phyloP scores from a whole-genome alignment of 2,113 vertebrate genomes.

The Hemiscyllium ocellatum region DNA sequence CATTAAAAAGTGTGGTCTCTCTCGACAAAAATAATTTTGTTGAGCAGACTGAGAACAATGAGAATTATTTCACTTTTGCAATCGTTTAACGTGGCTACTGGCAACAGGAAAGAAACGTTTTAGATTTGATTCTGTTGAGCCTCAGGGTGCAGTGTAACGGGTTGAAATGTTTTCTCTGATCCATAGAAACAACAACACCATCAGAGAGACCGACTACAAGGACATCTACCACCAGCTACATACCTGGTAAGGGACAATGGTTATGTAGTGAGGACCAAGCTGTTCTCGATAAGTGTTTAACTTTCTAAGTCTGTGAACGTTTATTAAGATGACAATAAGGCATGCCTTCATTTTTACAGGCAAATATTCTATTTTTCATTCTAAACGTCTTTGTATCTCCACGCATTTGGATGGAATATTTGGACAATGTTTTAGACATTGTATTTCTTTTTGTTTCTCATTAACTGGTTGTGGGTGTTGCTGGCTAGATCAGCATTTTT shows the following conservation, averaged over 20 bases:
- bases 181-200: neutral
- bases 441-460: neutral
- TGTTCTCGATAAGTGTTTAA: neutral
- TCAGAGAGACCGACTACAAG: neutral
- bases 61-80: neutral
- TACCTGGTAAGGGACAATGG: neutral
- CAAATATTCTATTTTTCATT: neutral
- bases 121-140: neutral
- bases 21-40: neutral
- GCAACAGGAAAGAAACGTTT: neutral
- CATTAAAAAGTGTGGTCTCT: neutral
- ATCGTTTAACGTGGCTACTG: neutral
- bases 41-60: neutral
- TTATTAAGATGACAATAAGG: neutral
- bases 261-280: neutral
- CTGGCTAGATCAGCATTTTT: too few relatives aligned
- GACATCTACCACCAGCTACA: neutral
- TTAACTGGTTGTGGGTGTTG: too few relatives aligned
- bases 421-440: neutral
- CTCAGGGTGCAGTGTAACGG: neutral
- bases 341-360: neutral
- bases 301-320: neutral
- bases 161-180: neutral
- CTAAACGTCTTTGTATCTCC: neutral
- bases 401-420: neutral